Percentiles rank a stretch among this genome's conserved stretches.
Conservation (phyloP, 1,140 invertebrate genomes). For the Meloidogyne hapla region DNA sequence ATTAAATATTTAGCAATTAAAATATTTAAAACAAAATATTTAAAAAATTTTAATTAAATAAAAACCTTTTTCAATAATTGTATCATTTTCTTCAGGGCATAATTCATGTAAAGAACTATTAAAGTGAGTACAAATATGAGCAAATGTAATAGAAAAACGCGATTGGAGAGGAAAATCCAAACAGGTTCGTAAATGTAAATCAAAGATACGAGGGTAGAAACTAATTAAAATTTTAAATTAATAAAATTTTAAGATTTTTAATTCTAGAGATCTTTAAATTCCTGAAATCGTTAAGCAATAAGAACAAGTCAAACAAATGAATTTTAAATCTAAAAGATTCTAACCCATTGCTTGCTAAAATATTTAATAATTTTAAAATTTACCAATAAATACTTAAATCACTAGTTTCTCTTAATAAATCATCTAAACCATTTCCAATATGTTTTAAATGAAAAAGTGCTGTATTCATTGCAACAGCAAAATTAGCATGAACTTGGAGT, state of each 20-base stretch:
- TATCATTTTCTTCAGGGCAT: slow-evolving; percentile 85
- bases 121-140: slow-evolving; percentile 94
- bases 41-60: too few species aligned
- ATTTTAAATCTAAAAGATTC: too few species aligned
- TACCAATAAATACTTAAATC: slow-evolving; percentile 92
- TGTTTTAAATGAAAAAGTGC: slow-evolving; percentile 95
- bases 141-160: slow-evolving; percentile 89
- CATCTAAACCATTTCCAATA: slow-evolving; percentile 92
- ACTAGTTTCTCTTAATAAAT: slow-evolving; percentile 90
- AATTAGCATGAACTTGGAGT: slow-evolving; percentile 80
- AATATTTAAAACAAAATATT: too few species aligned
- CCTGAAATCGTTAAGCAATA: too few species aligned
- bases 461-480: slow-evolving; percentile 89
- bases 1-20: too few species aligned
- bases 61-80: slow-evolving; percentile 52
- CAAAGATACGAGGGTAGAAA: slow-evolving; percentile 57
- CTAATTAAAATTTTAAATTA: slow-evolving; percentile 33
- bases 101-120: slow-evolving; percentile 95
- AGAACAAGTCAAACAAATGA: too few species aligned
- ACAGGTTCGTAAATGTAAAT: slow-evolving; percentile 48
- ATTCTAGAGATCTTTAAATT: too few species aligned
- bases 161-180: slow-evolving; percentile 55
- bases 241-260: slow-evolving; percentile 8
- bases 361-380: slow-evolving; percentile 32
- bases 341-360: too few species aligned